A percentile compares a stretch with the other conserved stretches of the same genome.
These are phyloP conservation scores for Gasterosteus nipponicus DNA, from an alignment of 2,113 vertebrate species.

Conservation along the genomic window DNA sequence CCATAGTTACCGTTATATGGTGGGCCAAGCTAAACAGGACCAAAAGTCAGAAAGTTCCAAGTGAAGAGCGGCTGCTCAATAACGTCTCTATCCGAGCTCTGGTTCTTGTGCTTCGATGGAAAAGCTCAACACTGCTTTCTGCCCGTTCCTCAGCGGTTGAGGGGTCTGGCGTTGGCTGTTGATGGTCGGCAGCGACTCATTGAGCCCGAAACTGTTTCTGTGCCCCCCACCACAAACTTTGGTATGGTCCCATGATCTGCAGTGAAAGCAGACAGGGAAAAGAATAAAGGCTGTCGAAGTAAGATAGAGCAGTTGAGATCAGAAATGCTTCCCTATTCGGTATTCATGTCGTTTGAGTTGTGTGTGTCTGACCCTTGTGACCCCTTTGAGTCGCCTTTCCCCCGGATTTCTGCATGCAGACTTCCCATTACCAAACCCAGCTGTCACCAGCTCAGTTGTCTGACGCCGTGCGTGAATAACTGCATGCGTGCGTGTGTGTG, in stretches of 20 bases:
- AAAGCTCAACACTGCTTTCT: slow-evolving; percentile 28
- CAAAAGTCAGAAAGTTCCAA: slow-evolving; percentile 61
- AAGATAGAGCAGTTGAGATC: background rate
- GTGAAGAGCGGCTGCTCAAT: slow-evolving; percentile 27
- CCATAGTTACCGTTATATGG: slow-evolving; percentile 32
- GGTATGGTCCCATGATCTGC: slow-evolving; percentile 55
- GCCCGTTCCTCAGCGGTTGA: slow-evolving; percentile 30
- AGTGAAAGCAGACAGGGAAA: slow-evolving; percentile 31
- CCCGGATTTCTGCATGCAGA: slow-evolving; percentile 73
- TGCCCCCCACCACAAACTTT: slow-evolving; percentile 55
- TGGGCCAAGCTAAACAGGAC: slow-evolving; percentile 77
- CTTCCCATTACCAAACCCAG: slow-evolving; percentile 62
- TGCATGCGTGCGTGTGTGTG: background rate
- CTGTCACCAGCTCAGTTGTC: slow-evolving; percentile 80
- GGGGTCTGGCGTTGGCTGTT: slow-evolving; percentile 37
- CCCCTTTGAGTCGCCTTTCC: slow-evolving; percentile 50
- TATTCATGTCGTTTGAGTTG: slow-evolving; percentile 66
- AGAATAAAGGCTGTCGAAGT: slow-evolving; percentile 32
- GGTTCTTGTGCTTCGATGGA: slow-evolving; percentile 61
- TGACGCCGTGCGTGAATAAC: slow-evolving; percentile 17
- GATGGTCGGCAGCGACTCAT: slow-evolving; percentile 31
- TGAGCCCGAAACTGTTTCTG: slow-evolving; percentile 44
- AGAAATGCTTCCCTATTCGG: slow-evolving; percentile 68
- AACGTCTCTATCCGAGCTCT: slow-evolving; percentile 40
- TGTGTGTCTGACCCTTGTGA: slow-evolving; percentile 62